phyloP scores from a whole-genome alignment of 2,797 vertebrate genomes.

The Yasuhikotakia modesta region DNA sequence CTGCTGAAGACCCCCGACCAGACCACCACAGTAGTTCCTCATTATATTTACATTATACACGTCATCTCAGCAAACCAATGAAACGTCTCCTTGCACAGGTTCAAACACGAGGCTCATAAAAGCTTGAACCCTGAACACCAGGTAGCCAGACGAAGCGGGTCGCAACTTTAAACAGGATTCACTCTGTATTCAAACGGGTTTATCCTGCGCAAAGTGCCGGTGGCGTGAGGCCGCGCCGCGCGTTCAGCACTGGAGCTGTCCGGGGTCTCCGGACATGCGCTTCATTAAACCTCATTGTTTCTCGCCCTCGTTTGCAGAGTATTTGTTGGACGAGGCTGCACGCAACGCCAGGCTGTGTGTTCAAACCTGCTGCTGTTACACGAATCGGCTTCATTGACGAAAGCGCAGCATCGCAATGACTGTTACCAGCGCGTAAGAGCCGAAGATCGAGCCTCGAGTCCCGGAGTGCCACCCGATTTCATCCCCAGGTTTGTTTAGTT shows the following conservation, averaged over 20 bases:
- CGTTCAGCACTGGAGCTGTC: constrained; percentile 83
- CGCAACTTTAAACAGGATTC: constrained; percentile 34
- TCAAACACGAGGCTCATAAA: constrained; percentile 57
- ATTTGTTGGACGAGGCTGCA: constrained; percentile 6
- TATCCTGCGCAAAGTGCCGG: constrained; percentile 16
- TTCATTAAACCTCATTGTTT: constrained; percentile 14
- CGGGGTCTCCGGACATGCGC: constrained; percentile 27
- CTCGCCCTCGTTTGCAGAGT: constrained; percentile 4
- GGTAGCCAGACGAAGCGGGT: constrained; percentile 27
- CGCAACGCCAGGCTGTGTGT: constrained; percentile 45
- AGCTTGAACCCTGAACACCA: constrained; percentile 40
- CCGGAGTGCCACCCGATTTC: constrained; percentile 53
- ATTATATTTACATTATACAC: constrained; percentile 14
- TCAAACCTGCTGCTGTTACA: constrained; percentile 34
- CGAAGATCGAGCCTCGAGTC: constrained; percentile 65
- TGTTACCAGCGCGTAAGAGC: constrained; percentile 67
- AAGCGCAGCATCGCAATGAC: constrained; percentile 74
- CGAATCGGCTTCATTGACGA: constrained; percentile 58
- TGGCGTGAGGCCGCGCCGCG: constrained; percentile 47
- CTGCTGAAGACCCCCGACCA: no score
- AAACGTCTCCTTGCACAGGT: constrained; percentile 50
- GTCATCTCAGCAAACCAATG: constrained; percentile 67
- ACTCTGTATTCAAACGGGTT: not conserved
- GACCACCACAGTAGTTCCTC: no score
- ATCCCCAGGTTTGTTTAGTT: constrained; percentile 64